phyloP scores from a whole-genome alignment of 2,113 vertebrate species.

The Neopipo cinnamomea region DNA sequence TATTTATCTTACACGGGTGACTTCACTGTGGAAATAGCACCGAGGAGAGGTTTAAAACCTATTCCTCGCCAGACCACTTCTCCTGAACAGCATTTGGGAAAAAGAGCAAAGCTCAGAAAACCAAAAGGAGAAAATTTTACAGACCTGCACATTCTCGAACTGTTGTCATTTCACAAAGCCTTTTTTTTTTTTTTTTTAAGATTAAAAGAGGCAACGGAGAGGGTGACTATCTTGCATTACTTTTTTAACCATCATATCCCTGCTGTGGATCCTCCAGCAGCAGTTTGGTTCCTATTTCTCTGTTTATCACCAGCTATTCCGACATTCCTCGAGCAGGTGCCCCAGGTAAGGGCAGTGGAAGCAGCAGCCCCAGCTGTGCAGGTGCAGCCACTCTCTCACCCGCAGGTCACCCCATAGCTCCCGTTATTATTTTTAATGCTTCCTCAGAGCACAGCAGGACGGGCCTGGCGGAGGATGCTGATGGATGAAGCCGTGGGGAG shows the following conservation, averaged over 20 bases:
- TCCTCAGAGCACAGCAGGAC: background rate
- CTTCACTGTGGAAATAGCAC: background rate
- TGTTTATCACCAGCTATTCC: background rate
- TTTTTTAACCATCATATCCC: background rate
- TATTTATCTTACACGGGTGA: conserved; percentile 12
- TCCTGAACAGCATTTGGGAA: background rate
- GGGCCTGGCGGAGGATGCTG: background rate
- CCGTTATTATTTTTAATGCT: background rate
- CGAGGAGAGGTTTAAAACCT: background rate
- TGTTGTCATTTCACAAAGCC: accelerated
- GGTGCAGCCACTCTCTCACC: background rate
- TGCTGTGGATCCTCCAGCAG: background rate
- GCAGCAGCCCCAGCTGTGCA: accelerated
- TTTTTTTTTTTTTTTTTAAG: too few species aligned
- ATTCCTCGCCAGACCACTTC: background rate
- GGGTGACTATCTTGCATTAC: accelerated
- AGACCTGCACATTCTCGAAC: accelerated
- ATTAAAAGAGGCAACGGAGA: background rate
- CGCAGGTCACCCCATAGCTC: background rate
- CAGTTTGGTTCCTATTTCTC: background rate
- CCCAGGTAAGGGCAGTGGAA: background rate
- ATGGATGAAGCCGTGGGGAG: background rate
- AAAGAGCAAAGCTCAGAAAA: background rate
- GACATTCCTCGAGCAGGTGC: background rate
- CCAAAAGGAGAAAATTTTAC: background rate